Conservation (phyloP, 2,888 invertebrate genomes). For the Elmis aenea region DNA sequence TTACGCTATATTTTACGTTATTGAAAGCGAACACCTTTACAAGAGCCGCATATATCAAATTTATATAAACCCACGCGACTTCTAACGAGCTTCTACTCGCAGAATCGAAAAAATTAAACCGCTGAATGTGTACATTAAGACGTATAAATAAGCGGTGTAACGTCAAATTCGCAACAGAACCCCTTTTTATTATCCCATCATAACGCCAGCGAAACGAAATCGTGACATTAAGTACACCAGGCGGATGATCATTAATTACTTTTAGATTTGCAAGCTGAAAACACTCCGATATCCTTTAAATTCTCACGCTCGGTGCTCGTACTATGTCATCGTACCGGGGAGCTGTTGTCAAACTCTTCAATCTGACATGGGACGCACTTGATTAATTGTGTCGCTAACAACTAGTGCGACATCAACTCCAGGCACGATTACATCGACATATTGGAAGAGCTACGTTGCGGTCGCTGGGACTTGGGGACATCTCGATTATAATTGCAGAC, state of each 20-base stretch:
- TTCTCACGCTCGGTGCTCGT: slow-evolving; percentile 18
- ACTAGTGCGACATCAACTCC: slow-evolving; percentile 9
- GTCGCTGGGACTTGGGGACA: too few species aligned
- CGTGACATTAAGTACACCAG: slow-evolving; percentile 14
- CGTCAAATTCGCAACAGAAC: neutral
- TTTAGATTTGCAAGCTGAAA: slow-evolving; percentile 16
- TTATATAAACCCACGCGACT: slow-evolving; percentile 15
- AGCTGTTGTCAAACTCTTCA: slow-evolving; percentile 19
- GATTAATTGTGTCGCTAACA: slow-evolving; percentile 16
- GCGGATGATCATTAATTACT: slow-evolving; percentile 20
- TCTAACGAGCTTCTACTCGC: slow-evolving; percentile 13
- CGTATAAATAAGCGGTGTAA: neutral
- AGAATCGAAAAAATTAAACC: too few species aligned
- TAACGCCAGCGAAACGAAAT: slow-evolving; percentile 8
- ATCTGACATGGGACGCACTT: slow-evolving; percentile 18
- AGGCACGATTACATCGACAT: slow-evolving; percentile 10
- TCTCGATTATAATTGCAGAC: too few species aligned
- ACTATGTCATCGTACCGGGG: slow-evolving; percentile 16
- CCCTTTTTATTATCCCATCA: slow-evolving; percentile 8
- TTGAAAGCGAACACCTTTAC: slow-evolving; percentile 23
- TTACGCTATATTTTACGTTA: slow-evolving; percentile 24
- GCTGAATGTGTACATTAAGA: too few species aligned
- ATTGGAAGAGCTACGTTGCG: too few species aligned
- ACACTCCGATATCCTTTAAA: slow-evolving; percentile 9
- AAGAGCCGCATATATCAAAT: slow-evolving; percentile 14